phyloP scores from a whole-genome alignment of 2,797 vertebrate species.

The Parambassis ranga region DNA sequence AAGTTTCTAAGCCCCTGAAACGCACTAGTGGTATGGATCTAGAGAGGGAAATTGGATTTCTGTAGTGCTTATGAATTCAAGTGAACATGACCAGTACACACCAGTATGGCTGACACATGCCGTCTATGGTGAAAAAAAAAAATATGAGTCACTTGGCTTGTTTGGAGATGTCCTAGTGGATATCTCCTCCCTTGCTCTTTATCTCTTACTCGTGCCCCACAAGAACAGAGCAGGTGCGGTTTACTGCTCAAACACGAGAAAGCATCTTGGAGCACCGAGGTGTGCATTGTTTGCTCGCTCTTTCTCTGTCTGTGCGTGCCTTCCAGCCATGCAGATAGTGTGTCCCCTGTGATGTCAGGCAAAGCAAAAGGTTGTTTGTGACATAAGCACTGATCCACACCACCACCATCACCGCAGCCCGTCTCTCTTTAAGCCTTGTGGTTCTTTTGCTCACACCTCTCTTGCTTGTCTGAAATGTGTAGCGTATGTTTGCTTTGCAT shows the following conservation, averaged over 20 bases:
- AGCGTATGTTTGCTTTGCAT: conserved; percentile 20
- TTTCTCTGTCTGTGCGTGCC: conserved; percentile 26
- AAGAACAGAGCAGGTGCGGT: conserved; percentile 54
- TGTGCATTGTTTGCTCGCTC: conserved; percentile 59
- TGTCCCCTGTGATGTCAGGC: conserved; percentile 34
- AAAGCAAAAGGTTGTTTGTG: conserved; percentile 58
- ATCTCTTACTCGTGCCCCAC: conserved; percentile 40
- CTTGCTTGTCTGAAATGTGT: not conserved
- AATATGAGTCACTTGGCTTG: conserved; percentile 29
- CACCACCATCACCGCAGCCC: conserved; percentile 2
- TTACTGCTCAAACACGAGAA: conserved; percentile 47
- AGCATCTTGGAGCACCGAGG: conserved; percentile 13
- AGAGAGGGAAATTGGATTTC: conserved; percentile 59
- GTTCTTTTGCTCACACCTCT: conserved; percentile 9
- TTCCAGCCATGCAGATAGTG: conserved; percentile 55
- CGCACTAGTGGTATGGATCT: conserved; percentile 53
- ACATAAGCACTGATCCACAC: conserved; percentile 56
- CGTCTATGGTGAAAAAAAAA: not conserved
- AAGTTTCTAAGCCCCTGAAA: conserved; percentile 57
- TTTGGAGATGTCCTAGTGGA: conserved; percentile 49
- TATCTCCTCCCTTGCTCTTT: conserved; percentile 23
- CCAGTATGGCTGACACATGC: conserved; percentile 27
- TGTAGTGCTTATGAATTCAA: conserved; percentile 57
- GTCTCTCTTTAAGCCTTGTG: conserved; percentile 2
- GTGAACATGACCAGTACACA: conserved; percentile 64